Evolutionary conservation across 2,797 vertebrate species (phyloP), one percentile per base, ranked within the genome.

Genomic region (Rhynchotus rufescens): DNA sequence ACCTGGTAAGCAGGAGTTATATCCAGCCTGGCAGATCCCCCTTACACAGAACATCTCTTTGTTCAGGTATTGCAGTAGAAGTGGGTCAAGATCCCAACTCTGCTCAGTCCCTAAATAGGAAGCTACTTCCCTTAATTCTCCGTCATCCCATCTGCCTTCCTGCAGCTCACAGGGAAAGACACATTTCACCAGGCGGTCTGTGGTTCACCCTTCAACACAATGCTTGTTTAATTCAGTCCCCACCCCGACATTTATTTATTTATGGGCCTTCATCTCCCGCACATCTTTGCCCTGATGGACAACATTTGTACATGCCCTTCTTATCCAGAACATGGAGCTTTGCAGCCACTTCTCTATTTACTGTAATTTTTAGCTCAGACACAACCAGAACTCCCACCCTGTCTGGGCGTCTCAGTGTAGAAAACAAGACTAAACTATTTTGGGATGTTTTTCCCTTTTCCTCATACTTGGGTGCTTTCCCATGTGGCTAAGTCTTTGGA

Each of bases 351-450:
- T 82, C 66, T 95, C 86, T 95, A 94, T 92, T 96, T 95, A 94
- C 92, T 95, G 95, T 93, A 96, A 95, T 96, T 96, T 96, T 95
- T 96, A 96, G 95, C 94, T 96, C 96, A 97, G 96, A 97, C 96
- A 94, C 95, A 96, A 96, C 72, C 94, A 96, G 94, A 96, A 96
- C 96, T 96, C 96, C 96, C 96, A 96, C 96, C 96, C 96, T 96
- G 95, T 97, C 96, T 97, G 94, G 95, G 94, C 91, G 93, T 95
- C 95, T 96, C 86, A 90, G 92, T 42, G 92, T 88, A 94, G 73
- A 95, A 96, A 96, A 96, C 91, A 97, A 97, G 94, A 96, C 95
- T 96, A 97, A 96, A 96, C 96, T 97, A 97, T 96, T 97, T 96
- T 95, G 90, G 95, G 95, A 96, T 96, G 95, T 95, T 97, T 96